A percentile compares a stretch with the other conserved stretches of the same genome.
These are phyloP conservation scores for Drosophila biarmipes DNA, from an alignment of 1,140 invertebrate genomes.

Conservation along the genomic window DNA sequence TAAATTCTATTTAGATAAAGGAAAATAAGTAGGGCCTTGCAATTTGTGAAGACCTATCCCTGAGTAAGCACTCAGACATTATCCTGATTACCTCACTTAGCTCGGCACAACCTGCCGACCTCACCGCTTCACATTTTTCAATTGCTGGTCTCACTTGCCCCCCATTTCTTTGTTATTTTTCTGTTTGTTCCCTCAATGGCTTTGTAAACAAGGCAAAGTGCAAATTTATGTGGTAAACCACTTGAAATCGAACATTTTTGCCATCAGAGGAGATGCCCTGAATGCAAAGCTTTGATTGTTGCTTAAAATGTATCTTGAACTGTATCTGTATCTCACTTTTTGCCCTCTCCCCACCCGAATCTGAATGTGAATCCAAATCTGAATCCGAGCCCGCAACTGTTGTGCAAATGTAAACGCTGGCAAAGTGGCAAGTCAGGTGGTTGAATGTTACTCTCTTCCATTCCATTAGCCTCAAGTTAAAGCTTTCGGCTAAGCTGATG, in stretches of 20 bases:
- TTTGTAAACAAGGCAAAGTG: slow-evolving; percentile 68
- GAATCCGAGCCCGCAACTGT: slow-evolving; percentile 31
- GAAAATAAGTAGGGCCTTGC: too few species aligned
- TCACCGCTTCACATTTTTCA: slow-evolving; percentile 17
- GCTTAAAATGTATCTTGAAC: slow-evolving; percentile 59
- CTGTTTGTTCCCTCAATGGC: slow-evolving; percentile 39
- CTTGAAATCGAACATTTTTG: slow-evolving; percentile 44
- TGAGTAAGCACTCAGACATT: background rate
- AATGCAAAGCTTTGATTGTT: slow-evolving; percentile 70
- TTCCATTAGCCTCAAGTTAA: slow-evolving; percentile 68
- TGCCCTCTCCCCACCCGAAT: slow-evolving; percentile 10
- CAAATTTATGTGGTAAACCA: slow-evolving; percentile 71
- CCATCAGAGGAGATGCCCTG: slow-evolving; percentile 24
- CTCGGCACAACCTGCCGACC: slow-evolving; percentile 9
- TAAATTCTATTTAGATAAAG: background rate
- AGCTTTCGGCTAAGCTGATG: slow-evolving; percentile 23
- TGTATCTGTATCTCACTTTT: slow-evolving; percentile 52
- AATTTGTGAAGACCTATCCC: background rate
- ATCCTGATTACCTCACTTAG: slow-evolving; percentile 14
- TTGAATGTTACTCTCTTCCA: slow-evolving; percentile 46
- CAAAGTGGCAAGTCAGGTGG: slow-evolving; percentile 64
- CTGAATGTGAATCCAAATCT: slow-evolving; percentile 16
- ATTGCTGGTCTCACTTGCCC: slow-evolving; percentile 19
- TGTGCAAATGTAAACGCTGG: slow-evolving; percentile 66
- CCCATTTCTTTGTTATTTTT: slow-evolving; percentile 6